Evolutionary conservation across 2,888 invertebrate genomes (phyloP), one percentile per base, ranked within the genome.

Genomic region (Camponotus fellah): DNA sequence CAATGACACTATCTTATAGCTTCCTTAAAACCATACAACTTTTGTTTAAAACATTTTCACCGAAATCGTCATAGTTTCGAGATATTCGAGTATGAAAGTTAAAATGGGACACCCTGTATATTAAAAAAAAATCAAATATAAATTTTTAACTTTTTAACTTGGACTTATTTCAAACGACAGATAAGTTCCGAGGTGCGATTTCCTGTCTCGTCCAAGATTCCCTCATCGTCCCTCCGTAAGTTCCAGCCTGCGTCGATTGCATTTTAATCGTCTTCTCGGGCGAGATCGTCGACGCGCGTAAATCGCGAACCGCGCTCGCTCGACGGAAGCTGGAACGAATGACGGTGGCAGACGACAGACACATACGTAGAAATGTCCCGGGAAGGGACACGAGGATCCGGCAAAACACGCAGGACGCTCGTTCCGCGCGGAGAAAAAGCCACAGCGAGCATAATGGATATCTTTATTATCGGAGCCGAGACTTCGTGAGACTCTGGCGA

Each of bases 381-480:
- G 46, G 10, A 66, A 71, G 79, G 82, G 77, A 81, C 81, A 68
- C 68, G 77, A 49, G 53, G 76, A 68, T 64, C 58, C 77, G 66
- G 77, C 87, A 85, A 88, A 90, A 89, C 85, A 81, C 32, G 49
- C 46, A 79, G 81, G 84, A 83, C 83, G 87, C 89, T 89, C 72
- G 82, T 74, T 64, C 64, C 62, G 77, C 53, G 43, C 85, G 74
- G 82, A 83, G 86, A 89, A 88, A 87, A 89, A 87, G 86, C 85
- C 65, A n/a, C 85, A 80, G 86, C 85, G 85, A 86, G 75, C 90
- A 90, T 92, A 92, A 92, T 91, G 92, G 91, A 92, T 92, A 92
- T 92, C 91, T 92, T 92, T 92, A 92, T 92, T 91, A 92, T 90
- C 89, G 85, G 56, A 82, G 71, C 56, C 56, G 85, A 88, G 83